Percentiles rank a stretch among this genome's conserved stretches.
Conservation (phyloP, 2,113 vertebrate genomes). For the Austrofundulus limnaeus region DNA sequence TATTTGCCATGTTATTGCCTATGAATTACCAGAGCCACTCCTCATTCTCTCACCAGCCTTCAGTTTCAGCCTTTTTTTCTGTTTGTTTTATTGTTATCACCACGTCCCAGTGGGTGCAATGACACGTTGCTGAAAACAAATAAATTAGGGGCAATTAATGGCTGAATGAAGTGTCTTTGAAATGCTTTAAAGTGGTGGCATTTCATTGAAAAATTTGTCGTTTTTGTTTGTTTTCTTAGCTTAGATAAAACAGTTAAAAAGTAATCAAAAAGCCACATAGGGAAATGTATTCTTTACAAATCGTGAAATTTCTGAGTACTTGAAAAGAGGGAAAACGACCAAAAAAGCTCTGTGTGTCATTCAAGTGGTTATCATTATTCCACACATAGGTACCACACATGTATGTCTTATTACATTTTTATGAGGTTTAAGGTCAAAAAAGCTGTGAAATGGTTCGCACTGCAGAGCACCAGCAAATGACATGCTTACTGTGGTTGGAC, state of each 20-base stretch:
- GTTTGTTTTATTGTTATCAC: slow-evolving; percentile 36
- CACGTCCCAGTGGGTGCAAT: slow-evolving; percentile 15
- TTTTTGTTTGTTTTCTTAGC: background rate
- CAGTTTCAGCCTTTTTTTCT: slow-evolving; percentile 1
- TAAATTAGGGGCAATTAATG: slow-evolving; percentile 5
- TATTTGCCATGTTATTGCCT: slow-evolving; percentile 62
- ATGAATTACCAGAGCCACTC: slow-evolving; percentile 50
- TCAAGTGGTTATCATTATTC: background rate
- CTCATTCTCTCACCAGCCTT: slow-evolving; percentile 18
- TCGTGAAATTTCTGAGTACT: background rate
- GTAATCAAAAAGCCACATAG: background rate
- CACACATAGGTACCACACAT: background rate
- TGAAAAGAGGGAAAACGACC: too few species aligned
- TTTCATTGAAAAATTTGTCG: background rate
- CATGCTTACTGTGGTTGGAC: slow-evolving; percentile 27
- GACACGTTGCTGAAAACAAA: slow-evolving; percentile 7
- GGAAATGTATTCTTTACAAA: background rate
- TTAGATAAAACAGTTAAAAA: background rate
- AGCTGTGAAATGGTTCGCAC: slow-evolving; percentile 33
- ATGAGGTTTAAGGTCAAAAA: slow-evolving; percentile 29
- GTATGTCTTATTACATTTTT: slow-evolving; percentile 17
- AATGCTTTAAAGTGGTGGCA: slow-evolving; percentile 2
- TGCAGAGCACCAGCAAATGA: slow-evolving; percentile 41
- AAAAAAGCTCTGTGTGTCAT: background rate
- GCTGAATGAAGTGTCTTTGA: slow-evolving; percentile 15